Evolutionary conservation across 2,888 invertebrate genomes (phyloP).

Genomic region (Tiphia femorata): DNA sequence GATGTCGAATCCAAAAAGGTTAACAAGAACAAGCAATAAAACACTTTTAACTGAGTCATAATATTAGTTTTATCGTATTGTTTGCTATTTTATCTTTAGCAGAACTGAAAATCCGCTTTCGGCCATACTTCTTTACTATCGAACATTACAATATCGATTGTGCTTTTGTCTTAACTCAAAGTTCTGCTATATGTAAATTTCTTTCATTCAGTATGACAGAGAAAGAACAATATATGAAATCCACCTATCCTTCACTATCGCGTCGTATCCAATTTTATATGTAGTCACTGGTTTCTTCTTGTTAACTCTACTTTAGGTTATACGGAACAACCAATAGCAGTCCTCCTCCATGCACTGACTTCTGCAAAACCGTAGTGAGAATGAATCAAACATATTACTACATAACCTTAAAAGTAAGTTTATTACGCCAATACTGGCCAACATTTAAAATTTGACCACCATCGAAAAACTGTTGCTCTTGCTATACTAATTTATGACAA

Average conservation of each 20-base stretch:
- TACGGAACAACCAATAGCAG: no score
- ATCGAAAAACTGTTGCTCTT: not conserved
- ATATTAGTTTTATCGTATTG: slow-evolving; percentile 51
- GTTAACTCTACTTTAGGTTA: not conserved
- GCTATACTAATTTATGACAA: not conserved
- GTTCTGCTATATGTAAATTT: slow-evolving; percentile 23
- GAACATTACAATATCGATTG: slow-evolving; percentile 48
- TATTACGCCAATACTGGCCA: no score
- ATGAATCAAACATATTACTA: no score
- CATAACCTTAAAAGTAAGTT: not conserved
- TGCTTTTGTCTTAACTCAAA: slow-evolving; percentile 32
- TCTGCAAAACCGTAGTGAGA: no score
- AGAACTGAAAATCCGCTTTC: slow-evolving; percentile 53
- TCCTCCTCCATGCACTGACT: no score
- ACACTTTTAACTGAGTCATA: slow-evolving; percentile 74
- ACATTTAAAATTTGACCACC: not conserved
- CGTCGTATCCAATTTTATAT: not conserved
- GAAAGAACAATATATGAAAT: no score
- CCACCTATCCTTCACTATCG: no score
- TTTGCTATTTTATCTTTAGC: slow-evolving; percentile 53
- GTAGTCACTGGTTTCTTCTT: not conserved
- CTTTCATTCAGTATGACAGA: slow-evolving; percentile 16
- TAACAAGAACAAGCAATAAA: slow-evolving; percentile 78
- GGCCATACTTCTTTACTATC: slow-evolving; percentile 53
- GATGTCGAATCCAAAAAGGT: slow-evolving; percentile 77